phyloP scores from a whole-genome alignment of 2,797 vertebrate species.

The Galagoides demidoff region DNA sequence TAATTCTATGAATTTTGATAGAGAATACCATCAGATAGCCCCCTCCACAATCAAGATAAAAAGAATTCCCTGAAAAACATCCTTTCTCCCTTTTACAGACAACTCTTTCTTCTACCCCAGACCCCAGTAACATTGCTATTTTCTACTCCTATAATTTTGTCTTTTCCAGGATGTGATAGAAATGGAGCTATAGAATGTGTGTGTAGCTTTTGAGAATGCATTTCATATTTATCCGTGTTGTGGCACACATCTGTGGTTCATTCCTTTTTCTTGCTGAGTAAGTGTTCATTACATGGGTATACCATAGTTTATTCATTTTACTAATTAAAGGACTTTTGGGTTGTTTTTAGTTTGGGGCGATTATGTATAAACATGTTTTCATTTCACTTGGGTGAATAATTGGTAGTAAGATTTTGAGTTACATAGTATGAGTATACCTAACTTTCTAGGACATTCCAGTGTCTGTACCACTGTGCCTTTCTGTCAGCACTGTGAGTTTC shows the following conservation, averaged over 20 bases:
- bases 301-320: not conserved
- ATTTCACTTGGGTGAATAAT: not conserved
- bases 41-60: not conserved
- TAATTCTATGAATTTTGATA: not conserved
- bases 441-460: not conserved
- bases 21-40: not conserved
- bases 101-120: not conserved
- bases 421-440: not conserved
- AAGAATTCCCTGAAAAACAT: not conserved
- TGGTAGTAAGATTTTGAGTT: not conserved
- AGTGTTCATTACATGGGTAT: not conserved
- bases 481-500: not conserved
- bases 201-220: not conserved
- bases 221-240: not conserved
- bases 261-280: not conserved
- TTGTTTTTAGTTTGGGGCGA: not conserved
- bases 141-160: not conserved
- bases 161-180: not conserved
- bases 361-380: not conserved
- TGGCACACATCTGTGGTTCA: fast-evolving
- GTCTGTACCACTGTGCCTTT: not conserved
- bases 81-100: not conserved
- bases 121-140: not conserved
- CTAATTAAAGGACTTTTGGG: not conserved
- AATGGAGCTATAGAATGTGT: not conserved